Conservation (phyloP, 35 echinoderm and acorn worm genomes). For the Apostichopus parvimensis region DNA sequence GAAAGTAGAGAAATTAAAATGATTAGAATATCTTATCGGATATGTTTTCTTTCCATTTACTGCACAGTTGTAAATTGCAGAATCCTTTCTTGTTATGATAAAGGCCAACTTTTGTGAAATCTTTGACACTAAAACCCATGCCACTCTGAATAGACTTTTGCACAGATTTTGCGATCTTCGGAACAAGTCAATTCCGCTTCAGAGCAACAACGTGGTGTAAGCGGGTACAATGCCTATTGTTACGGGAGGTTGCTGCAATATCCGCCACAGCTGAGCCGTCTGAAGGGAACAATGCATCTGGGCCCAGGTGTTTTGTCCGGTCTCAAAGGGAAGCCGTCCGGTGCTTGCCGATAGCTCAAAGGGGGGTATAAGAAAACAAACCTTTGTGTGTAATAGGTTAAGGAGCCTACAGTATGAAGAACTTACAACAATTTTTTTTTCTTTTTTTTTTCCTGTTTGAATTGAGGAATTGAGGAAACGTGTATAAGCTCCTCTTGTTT, state of each 20-base stretch:
- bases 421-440: not conserved
- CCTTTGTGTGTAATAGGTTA: conserved; percentile 29
- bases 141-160: not conserved
- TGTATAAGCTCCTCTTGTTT: too few species aligned
- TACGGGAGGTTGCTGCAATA: not conserved
- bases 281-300: conserved; percentile 5
- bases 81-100: not conserved
- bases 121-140: not conserved
- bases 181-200: not conserved
- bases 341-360: not conserved
- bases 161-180: not conserved
- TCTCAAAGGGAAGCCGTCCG: conserved; percentile 3
- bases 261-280: not conserved
- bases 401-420: not conserved
- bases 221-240: not conserved
- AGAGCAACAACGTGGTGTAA: not conserved
- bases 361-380: conserved; percentile 9
- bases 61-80: too few species aligned
- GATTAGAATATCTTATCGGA: too few species aligned
- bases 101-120: not conserved
- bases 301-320: conserved; percentile 3
- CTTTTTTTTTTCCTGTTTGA: too few species aligned
- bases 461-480: too few species aligned
- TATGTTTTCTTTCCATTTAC: too few species aligned
- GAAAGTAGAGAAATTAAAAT: too few species aligned